Evolutionary conservation across 2,888 invertebrate species (phyloP), one percentile per base, ranked within the genome.

Genomic region (Tupiocoris notatus): DNA sequence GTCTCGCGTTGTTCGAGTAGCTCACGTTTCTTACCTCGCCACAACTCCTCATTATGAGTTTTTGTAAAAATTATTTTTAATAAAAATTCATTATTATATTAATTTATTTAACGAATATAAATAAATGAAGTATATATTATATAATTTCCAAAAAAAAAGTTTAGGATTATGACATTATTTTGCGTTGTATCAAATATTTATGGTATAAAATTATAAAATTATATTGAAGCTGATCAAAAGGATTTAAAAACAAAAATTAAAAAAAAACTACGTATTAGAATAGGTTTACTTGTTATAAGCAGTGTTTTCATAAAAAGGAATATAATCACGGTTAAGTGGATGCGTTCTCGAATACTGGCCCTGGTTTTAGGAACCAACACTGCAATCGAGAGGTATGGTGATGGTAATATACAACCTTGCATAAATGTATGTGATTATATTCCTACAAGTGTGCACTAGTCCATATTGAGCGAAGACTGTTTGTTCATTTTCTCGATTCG

Each of bases 391-490:
- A 70, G 70, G 70, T 24, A 70, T 59, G 39, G 24, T 58, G 24
- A 54, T 58, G 24, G 24, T 25, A 17, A 67, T 39, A n/a, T n/a
- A n/a, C n/a, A 39, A 39, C 39, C 39, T 7, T 39, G 39, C 39
- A 39, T 39, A 39, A 39, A 7, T 3, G 39, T 39, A 12, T 58
- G 78, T 79, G 80, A 79, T 79, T 78, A 79, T 78, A 79, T 78
- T 79, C 79, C 79, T 77, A 63, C 20, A 79, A 77, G 80, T 80
- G 80, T 79, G 79, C 79, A 79, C 80, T 80, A 80, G 80, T 80
- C 80, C 79, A 80, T 78, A 70, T 77, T 76, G 78, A 79, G 78
- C 79, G 78, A 79, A 80, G 79, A 79, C 80, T 80, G 80, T 80
- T 79, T 66, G 77, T 75, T 64, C 63, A 63, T 75, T 75, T 75